Conservation (phyloP, 2,113 vertebrate species). For the Phyllopteryx taeniolatus region DNA sequence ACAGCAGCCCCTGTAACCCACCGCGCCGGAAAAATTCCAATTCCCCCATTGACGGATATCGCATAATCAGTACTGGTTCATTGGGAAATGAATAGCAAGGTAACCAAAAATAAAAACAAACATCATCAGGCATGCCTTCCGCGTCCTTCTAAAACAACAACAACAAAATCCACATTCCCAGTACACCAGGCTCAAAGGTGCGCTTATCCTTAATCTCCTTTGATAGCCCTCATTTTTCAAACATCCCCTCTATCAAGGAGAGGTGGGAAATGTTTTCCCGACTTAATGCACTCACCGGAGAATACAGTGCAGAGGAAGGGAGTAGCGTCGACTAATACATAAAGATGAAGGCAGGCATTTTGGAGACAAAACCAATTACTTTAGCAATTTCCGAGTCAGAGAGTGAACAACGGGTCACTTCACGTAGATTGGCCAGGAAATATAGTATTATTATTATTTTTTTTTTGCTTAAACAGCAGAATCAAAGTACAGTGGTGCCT, state of each 20-base stretch:
- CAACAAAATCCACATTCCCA: conserved; percentile 24
- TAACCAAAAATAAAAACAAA: conserved; percentile 52
- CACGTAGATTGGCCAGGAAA: conserved; percentile 34
- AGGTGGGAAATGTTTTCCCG: conserved; percentile 41
- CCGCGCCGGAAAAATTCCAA: conserved; percentile 20
- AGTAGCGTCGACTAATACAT: conserved; percentile 32
- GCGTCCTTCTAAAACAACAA: conserved; percentile 6
- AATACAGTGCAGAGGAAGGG: conserved; percentile 25
- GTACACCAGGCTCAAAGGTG: conserved; percentile 36
- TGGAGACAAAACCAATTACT: conserved; percentile 55
- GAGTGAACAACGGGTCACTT: conserved; percentile 42
- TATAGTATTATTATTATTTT: background rate
- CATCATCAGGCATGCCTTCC: conserved; percentile 22
- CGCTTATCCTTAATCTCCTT: conserved; percentile 66
- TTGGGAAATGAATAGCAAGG: conserved; percentile 42
- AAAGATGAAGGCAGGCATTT: conserved; percentile 41
- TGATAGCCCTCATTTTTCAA: conserved; percentile 56
- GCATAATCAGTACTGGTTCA: conserved; percentile 41
- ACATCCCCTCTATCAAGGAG: conserved; percentile 8
- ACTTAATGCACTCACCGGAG: conserved; percentile 50
- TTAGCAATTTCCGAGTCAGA: conserved; percentile 37
- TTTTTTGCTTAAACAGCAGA: conserved; percentile 2
- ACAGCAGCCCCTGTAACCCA: conserved; percentile 14
- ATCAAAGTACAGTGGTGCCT: background rate
- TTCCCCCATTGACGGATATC: conserved; percentile 31